Conservation (phyloP, 2,888 invertebrate species). For the Dusona sp. region DNA sequence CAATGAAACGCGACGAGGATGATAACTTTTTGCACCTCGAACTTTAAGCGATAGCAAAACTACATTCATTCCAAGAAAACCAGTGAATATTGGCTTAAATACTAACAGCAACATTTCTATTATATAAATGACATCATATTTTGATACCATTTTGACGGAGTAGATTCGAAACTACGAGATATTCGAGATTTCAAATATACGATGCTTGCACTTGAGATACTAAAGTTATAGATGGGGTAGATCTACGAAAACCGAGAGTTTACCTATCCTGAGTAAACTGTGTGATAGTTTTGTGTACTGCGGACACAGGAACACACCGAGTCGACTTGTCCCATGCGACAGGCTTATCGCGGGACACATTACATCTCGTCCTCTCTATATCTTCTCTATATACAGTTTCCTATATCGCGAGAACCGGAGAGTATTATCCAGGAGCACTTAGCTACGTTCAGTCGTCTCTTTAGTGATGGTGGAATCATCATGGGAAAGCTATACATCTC, state of each 20-base stretch:
- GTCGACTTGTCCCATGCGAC: conserved; percentile 56
- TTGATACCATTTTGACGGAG: background rate
- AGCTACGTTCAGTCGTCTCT: conserved; percentile 41
- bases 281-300: conserved; percentile 25
- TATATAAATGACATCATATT: background rate
- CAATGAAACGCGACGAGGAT: background rate
- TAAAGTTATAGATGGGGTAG: background rate
- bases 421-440: conserved; percentile 59
- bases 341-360: conserved; percentile 64
- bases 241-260: conserved; percentile 38
- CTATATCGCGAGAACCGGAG: conserved; percentile 60
- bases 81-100: too few species aligned
- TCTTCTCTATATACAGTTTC: conserved; percentile 19
- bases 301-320: background rate
- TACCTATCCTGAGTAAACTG: conserved; percentile 24
- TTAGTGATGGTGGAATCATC: conserved; percentile 55
- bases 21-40: too few species aligned
- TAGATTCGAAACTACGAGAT: background rate
- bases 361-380: conserved; percentile 41
- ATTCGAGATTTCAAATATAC: conserved; percentile 22
- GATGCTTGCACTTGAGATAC: conserved; percentile 10
- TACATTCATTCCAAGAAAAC: too few species aligned
- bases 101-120: too few species aligned
- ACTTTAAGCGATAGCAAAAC: too few species aligned
- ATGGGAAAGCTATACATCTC: conserved; percentile 56